Conservation (phyloP, 2,888 invertebrate genomes). For the Cosmorhoe ocellata region DNA sequence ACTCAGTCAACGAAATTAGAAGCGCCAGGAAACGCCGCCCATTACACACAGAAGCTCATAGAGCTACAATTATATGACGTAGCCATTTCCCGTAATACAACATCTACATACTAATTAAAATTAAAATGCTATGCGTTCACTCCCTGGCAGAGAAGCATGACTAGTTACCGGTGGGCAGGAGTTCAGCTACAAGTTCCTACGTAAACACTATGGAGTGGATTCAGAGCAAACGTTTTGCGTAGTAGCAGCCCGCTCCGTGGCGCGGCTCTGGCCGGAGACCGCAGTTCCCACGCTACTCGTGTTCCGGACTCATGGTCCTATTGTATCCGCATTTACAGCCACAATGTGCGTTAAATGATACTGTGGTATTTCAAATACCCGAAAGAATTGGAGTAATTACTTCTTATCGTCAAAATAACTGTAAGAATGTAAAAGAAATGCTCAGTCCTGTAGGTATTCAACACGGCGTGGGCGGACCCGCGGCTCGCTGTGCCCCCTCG, state of each 20-base stretch:
- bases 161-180: constrained; percentile 2
- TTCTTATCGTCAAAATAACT: too few relatives aligned
- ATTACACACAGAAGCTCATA: constrained; percentile 2
- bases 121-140: background rate
- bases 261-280: too few relatives aligned
- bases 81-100: too few relatives aligned
- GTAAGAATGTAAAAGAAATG: too few relatives aligned
- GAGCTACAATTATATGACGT: constrained; percentile 17
- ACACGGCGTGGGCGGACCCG: too few relatives aligned
- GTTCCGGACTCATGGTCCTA: constrained; percentile 5
- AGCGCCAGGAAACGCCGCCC: constrained; percentile 23
- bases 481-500: too few relatives aligned
- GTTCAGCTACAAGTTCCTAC: constrained; percentile 14
- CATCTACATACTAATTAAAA: background rate
- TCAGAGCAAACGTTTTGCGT: too few relatives aligned
- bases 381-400: too few relatives aligned
- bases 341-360: background rate
- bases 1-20: constrained; percentile 24
- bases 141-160: background rate
- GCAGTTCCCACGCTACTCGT: constrained; percentile 28
- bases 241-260: too few relatives aligned
- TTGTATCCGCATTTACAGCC: background rate
- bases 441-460: too few relatives aligned
- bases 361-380: background rate
- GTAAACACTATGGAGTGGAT: too few relatives aligned